phyloP scores from a whole-genome alignment of 2,888 invertebrate genomes.

The Metalampra italica region DNA sequence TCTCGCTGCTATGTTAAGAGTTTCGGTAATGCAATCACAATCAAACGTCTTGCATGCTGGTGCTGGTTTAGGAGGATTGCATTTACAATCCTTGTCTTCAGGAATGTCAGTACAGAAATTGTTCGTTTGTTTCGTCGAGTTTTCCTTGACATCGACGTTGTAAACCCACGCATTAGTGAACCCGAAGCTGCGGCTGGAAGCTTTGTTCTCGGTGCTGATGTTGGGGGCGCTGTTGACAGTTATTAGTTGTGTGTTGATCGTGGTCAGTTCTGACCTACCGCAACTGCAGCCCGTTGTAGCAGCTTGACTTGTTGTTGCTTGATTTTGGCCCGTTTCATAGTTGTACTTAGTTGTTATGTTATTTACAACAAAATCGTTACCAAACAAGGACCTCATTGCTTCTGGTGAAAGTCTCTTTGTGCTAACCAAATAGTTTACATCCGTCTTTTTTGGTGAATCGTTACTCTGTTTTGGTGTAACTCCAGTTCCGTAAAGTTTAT shows the following conservation, averaged over 20 bases:
- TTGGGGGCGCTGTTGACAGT: background rate
- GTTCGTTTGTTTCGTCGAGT: slow-evolving; percentile 11
- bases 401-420: slow-evolving; percentile 39
- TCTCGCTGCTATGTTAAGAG: slow-evolving; percentile 39
- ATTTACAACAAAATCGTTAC: slow-evolving; percentile 38
- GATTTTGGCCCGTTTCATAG: slow-evolving; percentile 8
- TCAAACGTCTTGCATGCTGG: slow-evolving; percentile 65
- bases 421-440: slow-evolving; percentile 43
- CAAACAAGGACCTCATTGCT: slow-evolving; percentile 36
- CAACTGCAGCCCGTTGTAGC: slow-evolving; percentile 29
- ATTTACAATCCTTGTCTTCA: slow-evolving; percentile 61
- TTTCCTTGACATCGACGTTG: slow-evolving; percentile 29
- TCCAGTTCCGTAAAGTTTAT: slow-evolving; percentile 42
- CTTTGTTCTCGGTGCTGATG: slow-evolving; percentile 14
- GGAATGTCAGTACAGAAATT: slow-evolving; percentile 36
- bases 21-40: slow-evolving; percentile 56
- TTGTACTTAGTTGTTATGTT: slow-evolving; percentile 26
- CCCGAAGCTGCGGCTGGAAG: slow-evolving; percentile 21
- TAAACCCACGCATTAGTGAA: slow-evolving; percentile 28
- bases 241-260: background rate
- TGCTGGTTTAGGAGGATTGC: slow-evolving; percentile 52
- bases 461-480: slow-evolving; percentile 33
- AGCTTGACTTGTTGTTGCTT: slow-evolving; percentile 13
- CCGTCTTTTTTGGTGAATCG: slow-evolving; percentile 14
- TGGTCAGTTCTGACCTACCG: slow-evolving; percentile 13